phyloP scores from a whole-genome alignment of 2,797 vertebrate genomes.

The Cygnus olor region DNA sequence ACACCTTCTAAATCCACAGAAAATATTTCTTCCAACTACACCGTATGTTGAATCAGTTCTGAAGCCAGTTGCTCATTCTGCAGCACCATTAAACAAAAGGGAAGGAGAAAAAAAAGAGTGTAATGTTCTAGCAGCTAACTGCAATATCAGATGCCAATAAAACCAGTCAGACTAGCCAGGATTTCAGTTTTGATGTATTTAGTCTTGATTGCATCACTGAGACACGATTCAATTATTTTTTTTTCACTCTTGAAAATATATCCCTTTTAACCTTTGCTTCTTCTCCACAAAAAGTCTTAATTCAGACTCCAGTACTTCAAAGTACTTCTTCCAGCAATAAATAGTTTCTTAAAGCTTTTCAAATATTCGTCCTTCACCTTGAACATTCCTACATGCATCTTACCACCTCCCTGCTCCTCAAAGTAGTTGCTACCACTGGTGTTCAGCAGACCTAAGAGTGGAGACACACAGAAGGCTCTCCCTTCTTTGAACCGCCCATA shows the following conservation, averaged over 20 bases:
- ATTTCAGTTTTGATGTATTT: neutral
- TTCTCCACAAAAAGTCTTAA: neutral
- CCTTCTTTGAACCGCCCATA: neutral
- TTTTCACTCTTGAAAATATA: neutral
- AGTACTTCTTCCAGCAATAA: neutral
- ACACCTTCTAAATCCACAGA: neutral
- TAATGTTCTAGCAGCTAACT: neutral
- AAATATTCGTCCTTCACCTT: neutral
- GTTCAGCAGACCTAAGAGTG: neutral
- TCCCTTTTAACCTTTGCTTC: neutral
- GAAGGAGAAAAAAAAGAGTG: too few species aligned
- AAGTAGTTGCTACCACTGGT: fast-evolving
- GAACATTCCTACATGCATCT: fast-evolving
- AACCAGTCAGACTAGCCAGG: neutral
- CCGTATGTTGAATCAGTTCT: neutral
- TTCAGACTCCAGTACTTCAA: neutral
- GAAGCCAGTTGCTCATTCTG: neutral
- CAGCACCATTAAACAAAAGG: neutral
- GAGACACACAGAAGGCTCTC: neutral
- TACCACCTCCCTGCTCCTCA: neutral
- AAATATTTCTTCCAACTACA: neutral
- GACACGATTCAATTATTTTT: neutral
- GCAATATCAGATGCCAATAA: neutral
- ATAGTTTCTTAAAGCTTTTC: neutral
- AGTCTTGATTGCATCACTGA: neutral